These are phyloP conservation scores for Upupa epops DNA, from an alignment of 2,113 vertebrate genomes.

Conservation along the genomic window DNA sequence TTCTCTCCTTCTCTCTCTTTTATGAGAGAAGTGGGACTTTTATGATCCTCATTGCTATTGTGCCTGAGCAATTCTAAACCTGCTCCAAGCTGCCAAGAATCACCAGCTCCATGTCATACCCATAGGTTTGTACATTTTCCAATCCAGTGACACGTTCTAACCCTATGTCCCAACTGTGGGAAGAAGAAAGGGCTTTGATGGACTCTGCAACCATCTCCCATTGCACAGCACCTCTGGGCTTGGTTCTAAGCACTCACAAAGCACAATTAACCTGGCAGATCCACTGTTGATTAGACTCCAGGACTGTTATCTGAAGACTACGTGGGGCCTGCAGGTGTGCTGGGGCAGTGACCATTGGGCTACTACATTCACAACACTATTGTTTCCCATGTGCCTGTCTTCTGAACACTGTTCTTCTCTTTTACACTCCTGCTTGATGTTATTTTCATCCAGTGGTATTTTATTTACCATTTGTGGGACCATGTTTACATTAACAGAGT, in stretches of 20 bases:
- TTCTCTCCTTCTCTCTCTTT: not conserved
- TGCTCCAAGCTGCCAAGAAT: not conserved
- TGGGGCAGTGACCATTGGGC: not conserved
- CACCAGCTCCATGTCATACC: not conserved
- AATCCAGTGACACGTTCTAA: accelerated
- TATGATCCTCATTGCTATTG: not conserved
- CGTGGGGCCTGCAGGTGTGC: not conserved
- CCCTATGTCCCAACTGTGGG: not conserved
- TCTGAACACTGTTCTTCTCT: constrained; percentile 28
- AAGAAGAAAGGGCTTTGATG: not conserved
- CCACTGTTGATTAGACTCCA: not conserved
- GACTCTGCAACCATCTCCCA: not conserved
- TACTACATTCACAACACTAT: not conserved
- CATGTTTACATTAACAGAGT: constrained; percentile 25
- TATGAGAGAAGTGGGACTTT: constrained; percentile 8
- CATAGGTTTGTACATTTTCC: not conserved
- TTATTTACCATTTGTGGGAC: constrained; percentile 61
- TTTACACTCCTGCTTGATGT: constrained; percentile 9
- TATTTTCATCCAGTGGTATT: constrained; percentile 58
- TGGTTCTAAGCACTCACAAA: not conserved
- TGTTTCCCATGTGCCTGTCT: not conserved
- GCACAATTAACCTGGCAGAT: not conserved
- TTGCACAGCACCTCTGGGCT: not conserved
- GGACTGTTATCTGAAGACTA: not conserved
- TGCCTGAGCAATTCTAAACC: not conserved